Base-by-base conservation (phyloP, 2,797 vertebrate genomes). In the Enteromius afrohamiltoni region DNA sequence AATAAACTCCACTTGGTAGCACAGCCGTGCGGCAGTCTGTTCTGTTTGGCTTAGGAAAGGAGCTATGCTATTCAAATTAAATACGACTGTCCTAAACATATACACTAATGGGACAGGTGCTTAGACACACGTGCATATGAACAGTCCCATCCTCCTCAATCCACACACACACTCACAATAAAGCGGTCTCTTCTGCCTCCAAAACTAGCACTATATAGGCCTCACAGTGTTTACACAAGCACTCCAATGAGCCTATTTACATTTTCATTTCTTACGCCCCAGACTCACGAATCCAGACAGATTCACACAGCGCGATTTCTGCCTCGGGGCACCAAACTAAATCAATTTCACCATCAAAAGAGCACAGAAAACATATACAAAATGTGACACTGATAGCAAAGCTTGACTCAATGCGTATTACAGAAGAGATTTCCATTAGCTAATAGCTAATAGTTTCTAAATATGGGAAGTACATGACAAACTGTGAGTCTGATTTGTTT, bases 1-100 rank as follows among this genome's bases (percentile, higher is more conserved):
- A 86, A 85, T 89, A 87, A 86, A 88, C 80, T 87, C 58, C 70
- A 82, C 85, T 79, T 68, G 82, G 84, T 81, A 82, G 70, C 77
- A 79, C 82, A 76, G 55, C 68, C 77, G 40, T 81, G 55, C 21
- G 19, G 71, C 47, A 83, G 86, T 86, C 86, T 88, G 86, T 86
- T 87, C 80, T 26, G 82, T 77, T 85, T 86, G 80, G 86, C 80
- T 83, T 82, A 70, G 73, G 77, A 51, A 85, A 71, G 71, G 79
- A 10, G 51, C 71, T 29, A 85, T 34, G 80, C 82, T 85, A 79
- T 84, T 82, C 82, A 85, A 86, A 88, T 87, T 85, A 83, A 86
- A 87, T 69, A 85, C 67, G 71, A 87, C 83, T 85, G 78, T 84
- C 80, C 77, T 85, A 85, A 83, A 88, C 82, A 69, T 68, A 64